Conservation (phyloP, 2,888 invertebrate genomes). For the Tricholauxania praeusta region DNA sequence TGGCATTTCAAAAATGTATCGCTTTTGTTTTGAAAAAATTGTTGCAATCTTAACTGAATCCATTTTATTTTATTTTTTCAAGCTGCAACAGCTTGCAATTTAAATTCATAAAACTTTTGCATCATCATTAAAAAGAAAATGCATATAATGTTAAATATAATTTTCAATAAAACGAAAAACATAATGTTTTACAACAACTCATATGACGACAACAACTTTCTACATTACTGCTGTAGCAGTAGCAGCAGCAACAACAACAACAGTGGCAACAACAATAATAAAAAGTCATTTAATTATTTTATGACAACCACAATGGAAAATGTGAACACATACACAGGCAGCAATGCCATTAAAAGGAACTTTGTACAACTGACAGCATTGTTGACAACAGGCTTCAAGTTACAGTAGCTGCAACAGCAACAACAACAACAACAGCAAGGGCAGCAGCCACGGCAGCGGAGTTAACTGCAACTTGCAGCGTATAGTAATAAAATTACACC, state of each 20-base stretch:
- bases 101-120: no score
- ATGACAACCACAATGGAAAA: constrained; percentile 29
- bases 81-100: no score
- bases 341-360: not conserved
- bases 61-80: no score
- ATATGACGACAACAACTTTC: no score
- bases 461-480: constrained; percentile 18
- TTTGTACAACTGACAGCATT: constrained; percentile 14
- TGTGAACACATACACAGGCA: constrained; percentile 10
- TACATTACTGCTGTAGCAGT: no score
- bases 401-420: not conserved
- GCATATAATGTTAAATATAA: not conserved
- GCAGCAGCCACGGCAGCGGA: no score
- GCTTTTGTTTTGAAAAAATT: no score
- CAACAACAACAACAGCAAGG: no score
- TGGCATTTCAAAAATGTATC: no score
- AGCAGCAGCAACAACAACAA: not conserved
- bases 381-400: constrained; percentile 29
- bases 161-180: constrained; percentile 17
- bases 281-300: constrained; percentile 37
- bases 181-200: constrained; percentile 1
- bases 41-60: no score
- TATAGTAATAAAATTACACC: constrained; percentile 35
- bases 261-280: constrained; percentile 7
- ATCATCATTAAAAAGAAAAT: no score